Evolutionary conservation across 2,113 vertebrate genomes (phyloP), one percentile per base, ranked within the genome.

Genomic region (Laticauda colubrina): DNA sequence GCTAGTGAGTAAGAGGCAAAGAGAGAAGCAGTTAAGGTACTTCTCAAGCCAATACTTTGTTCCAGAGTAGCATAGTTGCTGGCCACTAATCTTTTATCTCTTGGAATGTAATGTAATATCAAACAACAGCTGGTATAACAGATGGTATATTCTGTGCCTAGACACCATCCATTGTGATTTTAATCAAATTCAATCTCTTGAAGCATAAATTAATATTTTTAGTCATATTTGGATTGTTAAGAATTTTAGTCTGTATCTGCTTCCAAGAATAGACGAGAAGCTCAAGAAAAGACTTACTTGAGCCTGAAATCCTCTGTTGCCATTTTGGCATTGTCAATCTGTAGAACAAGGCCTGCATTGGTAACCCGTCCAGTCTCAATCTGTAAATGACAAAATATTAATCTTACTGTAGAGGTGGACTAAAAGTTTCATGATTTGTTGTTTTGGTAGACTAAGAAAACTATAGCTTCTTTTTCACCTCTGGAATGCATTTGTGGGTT

Each of bases 251-350:
- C 56, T 34, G 1, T 85, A 95, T 21, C 23, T 95, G 81, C 86
- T 93, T 95, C 43, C 53, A 92, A 59, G 88, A 39, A 51, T 69
- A 85, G 54, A 53, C 2, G 2, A 75, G 89, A 24, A 91, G 81
- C 89, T 8, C 24, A 94, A 85, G 94, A 93, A 94, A 93, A 88
- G 75, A 89, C 98, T 97, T 97, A 98, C 98, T 98, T 98, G 96
- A 98, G 96, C 89, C 95, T 97, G 96, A 98, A 98, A 96, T 98
- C 98, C 61, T 98, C 98, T 21, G 97, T 96, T 8, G 98, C 98
- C 95, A 98, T 98, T 94, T 94, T 97, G 24, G 98, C 98, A 0
- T 98, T 98, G 96, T 98, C 98, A 2, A 98, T 98, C 90, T 98
- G 97, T 23, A 98, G 94, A 9, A 96, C 93, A 87, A 98, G 95